Base-by-base conservation (phyloP, 1,140 invertebrate genomes). In the Tribolium castaneum region DNA sequence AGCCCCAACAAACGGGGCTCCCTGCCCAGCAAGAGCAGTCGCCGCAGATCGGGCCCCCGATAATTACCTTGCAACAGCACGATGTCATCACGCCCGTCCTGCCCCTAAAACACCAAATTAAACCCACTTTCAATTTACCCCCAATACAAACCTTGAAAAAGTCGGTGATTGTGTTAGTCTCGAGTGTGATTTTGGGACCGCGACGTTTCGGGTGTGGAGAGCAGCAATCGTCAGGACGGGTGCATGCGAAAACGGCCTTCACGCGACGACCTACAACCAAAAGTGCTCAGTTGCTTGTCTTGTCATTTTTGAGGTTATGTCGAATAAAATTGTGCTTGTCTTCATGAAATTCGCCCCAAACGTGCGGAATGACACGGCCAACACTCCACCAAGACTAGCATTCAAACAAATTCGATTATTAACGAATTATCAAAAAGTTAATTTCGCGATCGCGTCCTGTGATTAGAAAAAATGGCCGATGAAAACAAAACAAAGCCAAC, bases 171-270 rank as follows among this genome's bases (percentile, higher is more conserved):
- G 30, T 66, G 59, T 22, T 12, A 30, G 56, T 30, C 13, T 62
- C 34, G 56, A 54, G 14, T n/a, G n/a, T 14, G 50, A 56, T 10
- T 56, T 52, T 54, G 4, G n/a, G 51, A 6, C 25, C 52, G 14
- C 50, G 50, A 1, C 72, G 7, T 54, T 75, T 75, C 51, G 72
- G 72, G 19, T 75, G 12, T 2, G 72, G 72, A 5, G 72, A 75
- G 59, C 72, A 75, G n/a, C 72, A 75, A 22, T 30, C 25, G 25
- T 30, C 25, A 30, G 25, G 25, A 30, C 7, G 7, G 2, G 39
- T 45, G n/a, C 39, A 45, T 2, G 39, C 7, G n/a, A 45, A 45
- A 45, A 45, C 39, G 7, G 39, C 39, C 39, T 45, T 45, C n/a
- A 45, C 39, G 7, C 39, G 7, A 10, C 39, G 39, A 9, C 39